Base-by-base conservation (phyloP, 2,888 invertebrate species). In the Melanotus villosus region DNA sequence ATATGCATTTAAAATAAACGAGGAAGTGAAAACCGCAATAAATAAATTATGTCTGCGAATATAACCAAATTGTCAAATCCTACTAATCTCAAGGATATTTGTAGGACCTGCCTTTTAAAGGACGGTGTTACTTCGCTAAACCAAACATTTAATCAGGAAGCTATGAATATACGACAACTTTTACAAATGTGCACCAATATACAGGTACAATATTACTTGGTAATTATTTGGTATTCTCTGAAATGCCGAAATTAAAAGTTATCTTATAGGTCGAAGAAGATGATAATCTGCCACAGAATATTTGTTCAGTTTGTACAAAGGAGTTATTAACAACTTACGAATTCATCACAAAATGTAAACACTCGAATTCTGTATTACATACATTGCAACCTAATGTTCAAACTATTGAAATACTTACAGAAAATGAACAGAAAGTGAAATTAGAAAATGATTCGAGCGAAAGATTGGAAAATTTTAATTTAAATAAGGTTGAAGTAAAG, bases 231-330 rank as follows among this genome's bases (percentile, higher is more conserved):
- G n/a, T 32, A 9, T 32, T 32, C 32, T 32, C 1, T 32, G 6
- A 32, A 7, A 32, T n/a, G 7, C 10, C 32, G 1, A n/a, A n/a
- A n/a, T n/a, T 32, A 32, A 32, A 32, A 10, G 3, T 32, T 32
- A 32, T 32, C 1, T 71, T 67, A 9, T 43, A 71, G 71, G 38
- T 71, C n/a, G 16, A 56, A 10, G 19, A 43, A 23, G 26, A 65
- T 16, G 65, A 71, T 47, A 21, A 41, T 30, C 47, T 71, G 14
- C 71, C 71, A 9, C 59, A 71, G 41, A 64, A 64, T 18, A 68
- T 71, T n/a, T 71, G 71, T 41, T 12, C 12, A 12, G 50, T 23
- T 14, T 70, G 70, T 38, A 54, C 57, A 36, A 9, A 32, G 7
- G 62, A 65, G 9, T 62, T 70, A 26, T 60, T 66, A 0, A 26